Percentiles rank a stretch among this genome's conserved stretches.
phyloP scores from a whole-genome alignment of 2,888 invertebrate species.

The Lasius fuliginosus region DNA sequence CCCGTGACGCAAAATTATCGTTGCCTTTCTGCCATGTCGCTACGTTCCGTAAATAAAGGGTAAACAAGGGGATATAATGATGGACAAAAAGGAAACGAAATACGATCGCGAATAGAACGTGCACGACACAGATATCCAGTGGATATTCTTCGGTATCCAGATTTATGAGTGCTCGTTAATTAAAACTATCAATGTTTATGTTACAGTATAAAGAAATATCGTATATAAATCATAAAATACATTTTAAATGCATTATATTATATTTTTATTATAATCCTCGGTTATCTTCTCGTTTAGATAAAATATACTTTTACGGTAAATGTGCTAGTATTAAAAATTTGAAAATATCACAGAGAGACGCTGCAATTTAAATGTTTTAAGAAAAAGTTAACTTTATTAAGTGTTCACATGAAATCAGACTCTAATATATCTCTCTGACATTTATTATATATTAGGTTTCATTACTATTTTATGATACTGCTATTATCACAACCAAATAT shows the following conservation, averaged over 20 bases:
- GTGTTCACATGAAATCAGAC: not conserved
- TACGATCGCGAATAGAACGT: not conserved
- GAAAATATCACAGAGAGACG: not conserved
- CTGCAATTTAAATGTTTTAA: not conserved
- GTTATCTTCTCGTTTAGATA: not conserved
- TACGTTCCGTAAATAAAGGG: conserved; percentile 23
- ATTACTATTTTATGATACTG: not conserved
- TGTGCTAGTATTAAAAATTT: not conserved
- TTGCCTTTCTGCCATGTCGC: conserved; percentile 2
- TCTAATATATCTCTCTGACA: not conserved
- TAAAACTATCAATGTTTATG: not conserved
- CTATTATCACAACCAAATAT: conserved; percentile 5
- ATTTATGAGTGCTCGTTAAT: conserved; percentile 36
- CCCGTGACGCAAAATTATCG: conserved; percentile 43
- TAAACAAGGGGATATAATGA: conserved; percentile 34
- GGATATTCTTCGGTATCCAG: conserved; percentile 15
- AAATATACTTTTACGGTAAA: not conserved
- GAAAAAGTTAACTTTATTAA: not conserved
- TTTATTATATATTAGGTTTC: conserved; percentile 23
- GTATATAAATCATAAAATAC: not conserved
- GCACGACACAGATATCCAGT: not conserved
- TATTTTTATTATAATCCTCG: not conserved
- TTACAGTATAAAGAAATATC: not conserved
- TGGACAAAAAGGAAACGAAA: conserved; percentile 20
- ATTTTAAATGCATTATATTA: not conserved